phyloP scores from a whole-genome alignment of 2,113 vertebrate genomes.

The Lipotes vexillifer region DNA sequence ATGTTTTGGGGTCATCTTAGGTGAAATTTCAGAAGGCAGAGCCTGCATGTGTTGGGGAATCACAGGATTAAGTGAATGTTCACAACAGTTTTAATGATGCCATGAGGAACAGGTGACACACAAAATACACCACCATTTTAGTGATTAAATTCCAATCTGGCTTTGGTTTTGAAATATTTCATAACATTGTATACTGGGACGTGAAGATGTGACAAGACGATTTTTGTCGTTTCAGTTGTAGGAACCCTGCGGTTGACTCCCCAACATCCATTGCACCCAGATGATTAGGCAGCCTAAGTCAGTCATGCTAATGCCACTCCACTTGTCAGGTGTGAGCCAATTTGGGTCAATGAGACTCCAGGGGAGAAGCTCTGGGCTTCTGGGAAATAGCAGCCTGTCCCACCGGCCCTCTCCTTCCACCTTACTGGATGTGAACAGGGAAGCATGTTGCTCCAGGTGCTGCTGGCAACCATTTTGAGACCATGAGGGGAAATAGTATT shows the following conservation, averaged over 20 bases:
- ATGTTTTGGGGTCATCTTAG: background rate
- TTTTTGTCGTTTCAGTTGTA: background rate
- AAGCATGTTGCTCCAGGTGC: background rate
- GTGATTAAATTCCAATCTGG: background rate
- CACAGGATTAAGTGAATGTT: background rate
- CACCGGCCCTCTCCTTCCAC: too few species aligned
- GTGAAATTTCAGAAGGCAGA: background rate
- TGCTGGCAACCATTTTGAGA: background rate
- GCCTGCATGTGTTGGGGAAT: background rate
- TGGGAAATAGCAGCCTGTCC: background rate
- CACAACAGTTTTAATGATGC: background rate
- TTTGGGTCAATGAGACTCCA: background rate
- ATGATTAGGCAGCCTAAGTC: background rate
- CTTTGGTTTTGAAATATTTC: constrained; percentile 13
- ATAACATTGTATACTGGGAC: background rate
- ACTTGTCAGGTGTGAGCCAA: background rate
- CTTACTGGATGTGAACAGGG: background rate
- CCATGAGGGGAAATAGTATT: background rate
- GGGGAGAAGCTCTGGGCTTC: background rate
- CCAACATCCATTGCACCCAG: background rate
- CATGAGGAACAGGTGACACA: background rate
- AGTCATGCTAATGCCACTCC: background rate
- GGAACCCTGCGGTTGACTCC: background rate
- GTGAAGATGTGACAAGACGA: background rate
- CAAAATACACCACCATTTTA: background rate